Base-by-base conservation (phyloP, 1,140 invertebrate species). In the Epicauta chinensis region DNA sequence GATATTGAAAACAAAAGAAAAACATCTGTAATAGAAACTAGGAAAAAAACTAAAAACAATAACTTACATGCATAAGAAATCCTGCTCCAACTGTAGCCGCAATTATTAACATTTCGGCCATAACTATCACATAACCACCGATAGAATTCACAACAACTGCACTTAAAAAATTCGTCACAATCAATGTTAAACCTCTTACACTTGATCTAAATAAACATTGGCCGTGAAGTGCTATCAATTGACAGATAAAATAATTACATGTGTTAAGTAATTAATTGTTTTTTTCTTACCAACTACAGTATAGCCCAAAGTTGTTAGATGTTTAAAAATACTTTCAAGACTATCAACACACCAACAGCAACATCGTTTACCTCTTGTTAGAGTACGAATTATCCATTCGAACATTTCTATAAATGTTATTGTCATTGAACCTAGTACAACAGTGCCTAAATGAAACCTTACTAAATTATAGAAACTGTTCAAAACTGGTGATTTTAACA, bases 221-320 rank as follows among this genome's bases (percentile, higher is more conserved):
- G 10, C 52, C 52, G 16, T 54, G 52, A 11, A 54, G 47, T 3
- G 52, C 52, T 54, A 16, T 48, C 47, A 47, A 29, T 29, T 37
- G 13, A 38, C n/a, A 31, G 30, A 50, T 30, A 29, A 50, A 40
- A n/a, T n/a, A n/a, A n/a, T 41, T 23, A 41, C 2, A 30, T n/a
- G n/a, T n/a, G n/a, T 11, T 11, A 38, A 49, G 10, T 29, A 35
- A 16, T 23, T 36, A 16, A 11, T 6, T 3, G 23, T 3, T 5
- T 23, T 23, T 23, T 23, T 2, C 29, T 47, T 41, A 54, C 52
- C 52, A 10, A 47, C 30, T 17, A 35, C 45, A 11, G 48, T 54
- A 30, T 54, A 54, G 6, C 43, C 44, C 32, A 47, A 40, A 13
- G 37, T 41, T 12, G 52, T 47, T 16, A 54, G 14, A 43, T 54